Evolutionary conservation across 2,888 invertebrate genomes (phyloP), one percentile per base, ranked within the genome.

Genomic region (Diplolepis rosae): DNA sequence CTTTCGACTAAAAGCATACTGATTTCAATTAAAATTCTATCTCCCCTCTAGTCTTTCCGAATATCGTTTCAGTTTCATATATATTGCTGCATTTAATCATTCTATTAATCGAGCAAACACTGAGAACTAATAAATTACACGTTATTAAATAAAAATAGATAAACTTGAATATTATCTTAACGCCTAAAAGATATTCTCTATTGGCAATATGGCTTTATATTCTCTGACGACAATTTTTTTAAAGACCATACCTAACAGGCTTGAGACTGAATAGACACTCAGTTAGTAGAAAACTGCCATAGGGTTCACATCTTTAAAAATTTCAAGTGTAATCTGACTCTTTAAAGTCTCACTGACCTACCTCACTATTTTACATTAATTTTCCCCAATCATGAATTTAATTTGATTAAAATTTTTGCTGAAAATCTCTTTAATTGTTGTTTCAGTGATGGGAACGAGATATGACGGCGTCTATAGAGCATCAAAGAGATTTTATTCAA

Each of bases 381-480:
- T 18, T 2, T 18, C 4, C 11, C 13, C 30, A 15, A 54, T 30
- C 15, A n/a, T 1, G 45, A 42, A 11, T 42, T n/a, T 13, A 24
- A 32, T 4, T 45, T 4, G 22, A 39, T 9, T 27, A 15, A 28
- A 54, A 50, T 54, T 30, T 11, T 6, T 51, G 27, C 13, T 56
- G 22, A 18, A 11, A 51, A 39, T 28, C 15, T 48, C 68, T 68
- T 32, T 7, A 69, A 32, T 75, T 69, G 71, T 35, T 72, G 61
- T 82, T 81, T 13, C 75, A 85, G 84, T 85, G 79, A 83, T 80
- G 82, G 81, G 75, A 83, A 74, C 48, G 24, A 73, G 77, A 77
- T 67, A 84, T 84, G 84, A 73, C 77, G 71, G 77, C 74, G 66
- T 79, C 67, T 74, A 71, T 66, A 78, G 68, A 74, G 77, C 72